These are phyloP conservation scores for Latrodectus hesperus DNA, from an alignment of 2,888 invertebrate species.

Conservation along the genomic window DNA sequence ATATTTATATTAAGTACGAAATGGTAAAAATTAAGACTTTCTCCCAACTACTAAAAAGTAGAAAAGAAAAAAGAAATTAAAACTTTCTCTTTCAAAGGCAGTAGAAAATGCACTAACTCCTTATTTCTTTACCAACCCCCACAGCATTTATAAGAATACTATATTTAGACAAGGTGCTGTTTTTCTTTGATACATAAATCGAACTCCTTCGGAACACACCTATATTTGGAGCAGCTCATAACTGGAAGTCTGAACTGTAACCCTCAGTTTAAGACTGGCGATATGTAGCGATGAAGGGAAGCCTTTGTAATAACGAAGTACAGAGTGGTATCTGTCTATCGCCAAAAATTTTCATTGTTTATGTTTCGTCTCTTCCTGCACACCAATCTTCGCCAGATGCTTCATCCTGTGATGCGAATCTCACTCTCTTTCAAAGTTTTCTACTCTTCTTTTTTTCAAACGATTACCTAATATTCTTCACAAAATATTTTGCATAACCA, in stretches of 20 bases:
- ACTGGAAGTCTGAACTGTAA: neutral
- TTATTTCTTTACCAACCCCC: too few species aligned
- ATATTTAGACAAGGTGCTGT: too few species aligned
- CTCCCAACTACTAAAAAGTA: too few species aligned
- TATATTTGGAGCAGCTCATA: constrained; percentile 1
- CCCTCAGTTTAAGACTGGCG: neutral
- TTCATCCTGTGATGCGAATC: constrained; percentile 18
- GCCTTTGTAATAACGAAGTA: constrained; percentile 25
- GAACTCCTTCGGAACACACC: neutral
- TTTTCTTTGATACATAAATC: too few species aligned
- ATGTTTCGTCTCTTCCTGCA: constrained; percentile 33
- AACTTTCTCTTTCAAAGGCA: too few species aligned
- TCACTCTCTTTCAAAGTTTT: neutral
- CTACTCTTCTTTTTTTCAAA: constrained; percentile 2
- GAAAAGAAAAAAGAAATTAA: too few species aligned
- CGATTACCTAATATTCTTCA: neutral
- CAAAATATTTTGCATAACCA: too few species aligned
- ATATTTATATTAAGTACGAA: too few species aligned
- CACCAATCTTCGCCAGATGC: constrained; percentile 50
- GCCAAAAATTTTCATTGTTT: constrained; percentile 40
- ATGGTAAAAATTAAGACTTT: too few species aligned
- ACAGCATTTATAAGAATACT: too few species aligned
- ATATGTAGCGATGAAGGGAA: constrained; percentile 5
- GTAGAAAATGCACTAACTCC: too few species aligned
- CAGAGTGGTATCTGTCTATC: constrained; percentile 62